A percentile compares a stretch with the other conserved stretches of the same genome.
phyloP scores from a whole-genome alignment of 2,888 invertebrate species.

The Epinotia bilunana region DNA sequence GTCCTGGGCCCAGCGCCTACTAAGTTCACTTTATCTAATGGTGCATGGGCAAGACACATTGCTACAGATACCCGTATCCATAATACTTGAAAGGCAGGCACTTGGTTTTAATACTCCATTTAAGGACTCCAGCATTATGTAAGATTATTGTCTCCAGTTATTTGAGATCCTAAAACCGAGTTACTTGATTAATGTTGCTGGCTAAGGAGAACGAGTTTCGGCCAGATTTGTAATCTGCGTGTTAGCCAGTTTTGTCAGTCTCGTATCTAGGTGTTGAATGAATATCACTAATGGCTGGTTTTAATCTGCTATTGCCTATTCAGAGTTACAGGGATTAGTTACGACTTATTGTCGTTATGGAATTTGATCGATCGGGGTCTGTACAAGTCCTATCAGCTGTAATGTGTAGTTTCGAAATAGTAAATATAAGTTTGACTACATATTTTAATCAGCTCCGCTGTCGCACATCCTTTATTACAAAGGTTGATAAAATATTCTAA shows the following conservation, averaged over 20 bases:
- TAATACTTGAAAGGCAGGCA: constrained; percentile 43
- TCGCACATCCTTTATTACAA: background rate
- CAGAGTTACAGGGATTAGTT: constrained; percentile 28
- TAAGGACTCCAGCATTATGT: constrained; percentile 38
- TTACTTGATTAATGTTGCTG: constrained; percentile 41
- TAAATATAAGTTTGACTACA: background rate
- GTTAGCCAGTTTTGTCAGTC: constrained; percentile 38
- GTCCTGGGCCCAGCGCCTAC: constrained; percentile 27
- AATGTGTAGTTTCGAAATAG: constrained; percentile 8
- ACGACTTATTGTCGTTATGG: constrained; percentile 21
- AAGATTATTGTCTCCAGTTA: constrained; percentile 44
- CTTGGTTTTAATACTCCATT: constrained; percentile 44
- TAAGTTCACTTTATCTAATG: constrained; percentile 43
- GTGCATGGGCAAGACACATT: constrained; percentile 43
- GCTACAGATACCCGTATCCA: constrained; percentile 37
- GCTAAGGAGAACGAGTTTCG: constrained; percentile 38
- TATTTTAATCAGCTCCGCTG: background rate
- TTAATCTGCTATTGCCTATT: constrained; percentile 31
- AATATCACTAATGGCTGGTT: constrained; percentile 41
- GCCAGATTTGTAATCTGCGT: constrained; percentile 37
- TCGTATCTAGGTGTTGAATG: constrained; percentile 41
- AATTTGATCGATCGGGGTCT: constrained; percentile 17
- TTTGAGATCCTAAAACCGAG: constrained; percentile 42
- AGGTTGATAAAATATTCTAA: background rate
- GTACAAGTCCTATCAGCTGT: background rate